A percentile compares a stretch with the other conserved stretches of the same genome.
Evolutionary conservation across 2,888 invertebrate species (phyloP).

Genomic region (Metellina segmentata): DNA sequence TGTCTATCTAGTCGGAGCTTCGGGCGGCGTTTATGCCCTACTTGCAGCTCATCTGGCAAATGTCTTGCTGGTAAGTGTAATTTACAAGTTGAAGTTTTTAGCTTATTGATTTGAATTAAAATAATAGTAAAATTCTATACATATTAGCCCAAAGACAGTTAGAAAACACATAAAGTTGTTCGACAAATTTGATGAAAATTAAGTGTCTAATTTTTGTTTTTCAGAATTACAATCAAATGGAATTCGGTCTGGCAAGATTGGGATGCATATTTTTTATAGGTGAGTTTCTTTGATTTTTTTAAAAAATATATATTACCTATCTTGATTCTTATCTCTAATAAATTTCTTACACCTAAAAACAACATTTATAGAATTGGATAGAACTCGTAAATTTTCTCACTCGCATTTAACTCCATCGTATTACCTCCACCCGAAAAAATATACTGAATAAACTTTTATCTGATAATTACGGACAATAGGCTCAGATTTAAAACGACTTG

Average conservation of each 20-base stretch:
- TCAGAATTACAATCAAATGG: slow-evolving; percentile 96
- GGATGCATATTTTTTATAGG: slow-evolving; percentile 95
- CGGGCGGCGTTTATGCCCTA: slow-evolving; percentile 94
- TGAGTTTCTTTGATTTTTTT: slow-evolving; percentile 82
- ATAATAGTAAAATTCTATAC: background rate
- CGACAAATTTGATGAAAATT: background rate
- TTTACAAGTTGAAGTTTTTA: background rate
- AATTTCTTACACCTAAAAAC: too few relatives aligned
- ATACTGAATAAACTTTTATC: too few relatives aligned
- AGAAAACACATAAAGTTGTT: background rate
- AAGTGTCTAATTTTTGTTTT: slow-evolving; percentile 78
- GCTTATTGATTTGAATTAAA: background rate
- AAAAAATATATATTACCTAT: too few relatives aligned
- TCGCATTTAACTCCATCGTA: too few relatives aligned
- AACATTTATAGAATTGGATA: too few relatives aligned
- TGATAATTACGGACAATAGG: too few relatives aligned
- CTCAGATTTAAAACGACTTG: too few relatives aligned
- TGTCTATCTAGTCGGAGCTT: slow-evolving; percentile 91
- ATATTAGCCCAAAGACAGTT: background rate
- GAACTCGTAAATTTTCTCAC: too few relatives aligned
- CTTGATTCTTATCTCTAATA: too few relatives aligned
- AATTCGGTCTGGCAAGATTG: slow-evolving; percentile 92
- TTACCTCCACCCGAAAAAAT: too few relatives aligned
- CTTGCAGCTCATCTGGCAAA: slow-evolving; percentile 93
- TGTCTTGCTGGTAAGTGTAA: slow-evolving; percentile 84